A percentile compares a stretch with the other conserved stretches of the same genome.
phyloP scores from a whole-genome alignment of 2,113 vertebrate species.

The Sebastes schlegelii region DNA sequence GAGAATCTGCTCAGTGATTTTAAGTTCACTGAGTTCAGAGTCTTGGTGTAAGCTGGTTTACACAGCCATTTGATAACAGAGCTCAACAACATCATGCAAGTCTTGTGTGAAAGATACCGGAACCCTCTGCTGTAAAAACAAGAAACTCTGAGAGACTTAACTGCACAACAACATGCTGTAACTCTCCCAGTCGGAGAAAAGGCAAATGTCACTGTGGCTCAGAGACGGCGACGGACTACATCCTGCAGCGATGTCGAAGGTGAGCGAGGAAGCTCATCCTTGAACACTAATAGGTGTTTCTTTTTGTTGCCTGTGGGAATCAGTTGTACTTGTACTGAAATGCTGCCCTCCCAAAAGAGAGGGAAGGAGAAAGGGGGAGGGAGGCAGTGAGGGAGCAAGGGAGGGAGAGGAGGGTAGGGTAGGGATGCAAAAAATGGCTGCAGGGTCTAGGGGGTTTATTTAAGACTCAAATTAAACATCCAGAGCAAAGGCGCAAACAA shows the following conservation, averaged over 20 bases:
- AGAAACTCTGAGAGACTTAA: conserved; percentile 44
- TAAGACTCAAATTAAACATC: conserved; percentile 93
- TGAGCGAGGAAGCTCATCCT: conserved; percentile 77
- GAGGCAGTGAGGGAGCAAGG: conserved; percentile 17
- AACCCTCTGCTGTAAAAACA: conserved; percentile 55
- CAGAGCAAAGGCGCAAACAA: conserved; percentile 86
- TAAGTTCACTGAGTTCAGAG: conserved; percentile 63
- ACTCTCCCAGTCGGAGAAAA: conserved; percentile 26
- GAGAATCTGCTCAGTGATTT: conserved; percentile 58
- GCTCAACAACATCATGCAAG: conserved; percentile 63
- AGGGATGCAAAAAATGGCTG: conserved; percentile 83
- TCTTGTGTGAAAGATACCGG: conserved; percentile 55
- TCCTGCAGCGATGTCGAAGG: conserved; percentile 51
- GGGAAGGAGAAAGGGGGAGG: conserved; percentile 58
- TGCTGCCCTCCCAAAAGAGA: conserved; percentile 82
- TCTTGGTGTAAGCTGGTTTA: conserved; percentile 58
- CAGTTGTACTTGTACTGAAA: conserved; percentile 73
- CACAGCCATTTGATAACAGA: conserved; percentile 52
- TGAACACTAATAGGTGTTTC: conserved; percentile 76
- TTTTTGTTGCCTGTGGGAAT: conserved; percentile 87
- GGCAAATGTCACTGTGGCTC: conserved; percentile 45
- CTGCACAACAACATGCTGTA: conserved; percentile 28
- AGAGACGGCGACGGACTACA: conserved; percentile 21
- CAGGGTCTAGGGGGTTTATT: conserved; percentile 88
- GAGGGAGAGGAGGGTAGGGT: conserved; percentile 74